Percentiles rank a stretch among this genome's conserved stretches.
phyloP scores from a whole-genome alignment of 2,888 invertebrate species.

The Zygogramma bicolorata region DNA sequence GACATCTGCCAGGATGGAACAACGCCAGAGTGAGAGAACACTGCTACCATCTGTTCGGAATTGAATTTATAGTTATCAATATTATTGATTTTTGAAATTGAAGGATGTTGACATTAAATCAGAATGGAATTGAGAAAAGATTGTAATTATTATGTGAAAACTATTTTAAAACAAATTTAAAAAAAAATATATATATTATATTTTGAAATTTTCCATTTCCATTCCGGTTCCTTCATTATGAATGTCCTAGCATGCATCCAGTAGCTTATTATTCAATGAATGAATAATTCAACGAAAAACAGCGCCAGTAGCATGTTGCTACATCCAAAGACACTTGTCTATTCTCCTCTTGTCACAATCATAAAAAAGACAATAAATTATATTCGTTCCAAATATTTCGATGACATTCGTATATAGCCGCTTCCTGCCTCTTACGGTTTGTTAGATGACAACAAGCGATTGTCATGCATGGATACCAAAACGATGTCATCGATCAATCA shows the following conservation, averaged over 20 bases:
- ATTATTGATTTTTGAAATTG: too few relatives aligned
- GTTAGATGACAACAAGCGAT: neutral
- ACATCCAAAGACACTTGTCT: neutral
- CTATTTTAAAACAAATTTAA: too few relatives aligned
- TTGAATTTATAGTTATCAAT: too few relatives aligned
- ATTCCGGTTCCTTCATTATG: too few relatives aligned
- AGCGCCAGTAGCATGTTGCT: neutral
- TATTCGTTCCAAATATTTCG: slow-evolving; percentile 3
- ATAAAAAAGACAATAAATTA: neutral
- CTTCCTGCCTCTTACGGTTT: slow-evolving; percentile 3
- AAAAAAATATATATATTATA: too few relatives aligned
- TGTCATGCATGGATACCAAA: neutral
- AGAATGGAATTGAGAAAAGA: too few relatives aligned
- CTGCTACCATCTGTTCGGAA: too few relatives aligned
- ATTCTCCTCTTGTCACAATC: neutral
- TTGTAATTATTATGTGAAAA: too few relatives aligned
- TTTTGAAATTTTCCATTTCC: too few relatives aligned
- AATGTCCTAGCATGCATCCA: neutral
- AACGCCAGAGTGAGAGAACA: too few relatives aligned
- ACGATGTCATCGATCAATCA: slow-evolving; percentile 6
- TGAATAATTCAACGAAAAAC: neutral
- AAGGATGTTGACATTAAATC: too few relatives aligned
- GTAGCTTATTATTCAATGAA: neutral
- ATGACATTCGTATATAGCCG: neutral
- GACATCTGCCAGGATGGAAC: too few relatives aligned